These are phyloP conservation scores for Sus scrofa DNA, from an alignment of 2,113 vertebrate genomes.

Conservation along the genomic window T2T-Sscrofa CM000822.6:75318501-75319000, in stretches of 20 bases:
- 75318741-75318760: rapidly evolving
- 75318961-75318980: slow-evolving; percentile 1
- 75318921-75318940: neutral
- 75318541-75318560: neutral
- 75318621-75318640: rapidly evolving
- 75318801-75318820: neutral
- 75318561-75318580: neutral
- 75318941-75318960: neutral
- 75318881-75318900: neutral
- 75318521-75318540: neutral
- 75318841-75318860: neutral
- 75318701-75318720: neutral
- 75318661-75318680: neutral
- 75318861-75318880: neutral
- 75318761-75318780: neutral
- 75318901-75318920: neutral
- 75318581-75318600: neutral
- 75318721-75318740: neutral
- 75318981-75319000: neutral
- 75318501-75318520: neutral
- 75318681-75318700: neutral
- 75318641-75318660: neutral
- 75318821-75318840: neutral
- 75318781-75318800: neutral
- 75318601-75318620: neutral